Conservation (phyloP, 1,140 invertebrate genomes). For the Diachasmimorpha longicaudata region DNA sequence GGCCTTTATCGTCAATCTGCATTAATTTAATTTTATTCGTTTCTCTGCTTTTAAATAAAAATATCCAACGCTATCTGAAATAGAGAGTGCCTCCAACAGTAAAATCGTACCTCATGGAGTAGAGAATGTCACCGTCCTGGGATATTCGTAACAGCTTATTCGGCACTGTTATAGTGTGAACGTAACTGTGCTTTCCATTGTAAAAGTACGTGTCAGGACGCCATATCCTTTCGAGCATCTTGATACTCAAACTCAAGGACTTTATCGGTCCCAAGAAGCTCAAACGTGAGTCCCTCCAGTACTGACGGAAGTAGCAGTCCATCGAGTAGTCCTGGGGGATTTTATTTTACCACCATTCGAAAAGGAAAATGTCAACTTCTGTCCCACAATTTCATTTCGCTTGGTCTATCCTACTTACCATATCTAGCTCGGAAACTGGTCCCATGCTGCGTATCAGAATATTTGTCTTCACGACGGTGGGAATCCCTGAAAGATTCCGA, state of each 20-base stretch:
- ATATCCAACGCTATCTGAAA: neutral
- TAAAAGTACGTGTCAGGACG: constrained; percentile 94
- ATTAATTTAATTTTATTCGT: constrained; percentile 39
- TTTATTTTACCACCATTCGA: constrained; percentile 12
- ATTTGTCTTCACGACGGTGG: constrained; percentile 89
- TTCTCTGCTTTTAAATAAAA: neutral
- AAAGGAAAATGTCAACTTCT: neutral
- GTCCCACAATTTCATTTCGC: neutral
- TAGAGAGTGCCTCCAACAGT: constrained; percentile 4
- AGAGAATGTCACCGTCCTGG: constrained; percentile 90
- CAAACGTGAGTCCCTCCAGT: constrained; percentile 83
- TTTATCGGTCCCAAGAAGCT: constrained; percentile 83
- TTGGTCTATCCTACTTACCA: constrained; percentile 69
- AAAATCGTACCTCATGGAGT: constrained; percentile 84
- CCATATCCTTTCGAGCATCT: constrained; percentile 94
- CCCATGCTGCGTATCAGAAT: constrained; percentile 94
- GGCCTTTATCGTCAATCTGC: constrained; percentile 94
- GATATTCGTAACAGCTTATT: constrained; percentile 91
- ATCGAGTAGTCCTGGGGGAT: constrained; percentile 88
- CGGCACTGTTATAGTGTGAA: constrained; percentile 94
- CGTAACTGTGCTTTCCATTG: constrained; percentile 90
- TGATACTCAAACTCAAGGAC: constrained; percentile 83
- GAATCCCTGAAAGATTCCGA: constrained; percentile 68
- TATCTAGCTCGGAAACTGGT: constrained; percentile 92
- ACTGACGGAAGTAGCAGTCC: constrained; percentile 96